Evolutionary conservation across 2,113 vertebrate species (phyloP), one percentile per base, ranked within the genome.

Genomic region (Candoia aspera): DNA sequence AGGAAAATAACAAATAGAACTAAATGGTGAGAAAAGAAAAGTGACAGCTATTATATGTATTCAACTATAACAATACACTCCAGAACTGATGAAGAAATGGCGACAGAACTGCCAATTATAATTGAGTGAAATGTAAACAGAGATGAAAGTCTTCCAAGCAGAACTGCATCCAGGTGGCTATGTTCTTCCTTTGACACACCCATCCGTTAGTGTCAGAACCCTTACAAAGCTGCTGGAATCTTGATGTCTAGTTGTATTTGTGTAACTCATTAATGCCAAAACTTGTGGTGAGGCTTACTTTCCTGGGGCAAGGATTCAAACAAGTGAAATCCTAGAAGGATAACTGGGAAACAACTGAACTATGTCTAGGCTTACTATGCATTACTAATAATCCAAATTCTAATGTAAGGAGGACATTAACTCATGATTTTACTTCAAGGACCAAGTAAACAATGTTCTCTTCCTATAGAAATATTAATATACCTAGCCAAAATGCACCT

Each of bases 21-120:
- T 54, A 17, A 96, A 96, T 94, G 73, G 58, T 94, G 94, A 96
- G 92, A 90, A 94, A 83, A 95, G 33, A 84, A 95, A 96, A 96
- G 91, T 89, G 96, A 97, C 97, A 97, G 96, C 92, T 96, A 94
- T 95, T 96, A 97, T 96, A 96, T 73, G 91, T 93, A 96, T 96
- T 98, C 95, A 96, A 4, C 90, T 97, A 92, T 91, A 97, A 97
- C 96, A 97, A 97, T 97, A 29, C 89, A 95, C 91, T 94, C 58
- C 92, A 93, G 94, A 97, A 95, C 95, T 95, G 95, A 95, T 90
- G 95, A 96, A 96, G 92, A 95, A 97, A 95, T 23, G 94, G 92
- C 96, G 96, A 96, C 96, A 97, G 97, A 96, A 88, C 95, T 95
- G 97, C 95, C 97, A 96, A 96, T 97, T 97, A 96, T 59, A 91